Conservation (phyloP, 1,140 invertebrate species). For the Helicoverpa armigera region DNA sequence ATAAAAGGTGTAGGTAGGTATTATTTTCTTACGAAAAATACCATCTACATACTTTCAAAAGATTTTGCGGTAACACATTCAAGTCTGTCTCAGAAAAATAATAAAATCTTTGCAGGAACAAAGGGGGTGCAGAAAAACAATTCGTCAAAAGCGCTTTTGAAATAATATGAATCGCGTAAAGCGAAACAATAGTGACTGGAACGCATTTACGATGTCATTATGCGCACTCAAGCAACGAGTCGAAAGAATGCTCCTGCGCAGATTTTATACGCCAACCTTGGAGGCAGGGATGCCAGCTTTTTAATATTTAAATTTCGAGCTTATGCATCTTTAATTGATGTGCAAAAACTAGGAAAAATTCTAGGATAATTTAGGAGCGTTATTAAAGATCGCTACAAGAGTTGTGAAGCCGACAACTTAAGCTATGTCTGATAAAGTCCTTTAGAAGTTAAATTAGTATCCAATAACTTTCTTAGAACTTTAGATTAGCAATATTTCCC, state of each 20-base stretch:
- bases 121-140: neutral
- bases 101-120: neutral
- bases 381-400: too few relatives aligned
- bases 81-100: conserved; percentile 1
- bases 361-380: too few relatives aligned
- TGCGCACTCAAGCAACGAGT: conserved; percentile 18
- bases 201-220: conserved; percentile 40
- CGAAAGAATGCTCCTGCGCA: conserved; percentile 35
- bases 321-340: too few relatives aligned
- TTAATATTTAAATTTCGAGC: neutral
- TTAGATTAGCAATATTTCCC: neutral
- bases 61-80: conserved; percentile 15
- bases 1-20: too few relatives aligned
- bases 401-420: too few relatives aligned
- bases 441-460: too few relatives aligned
- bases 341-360: too few relatives aligned
- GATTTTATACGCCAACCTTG: conserved; percentile 36
- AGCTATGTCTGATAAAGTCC: too few relatives aligned
- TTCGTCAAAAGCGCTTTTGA: conserved; percentile 21
- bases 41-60: neutral
- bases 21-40: too few relatives aligned
- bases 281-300: conserved; percentile 14
- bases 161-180: conserved; percentile 20
- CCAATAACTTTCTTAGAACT: neutral
- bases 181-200: conserved; percentile 39